Evolutionary conservation across 2,888 invertebrate species (phyloP).

Genomic region (Stenoptilia bipunctidactyla): DNA sequence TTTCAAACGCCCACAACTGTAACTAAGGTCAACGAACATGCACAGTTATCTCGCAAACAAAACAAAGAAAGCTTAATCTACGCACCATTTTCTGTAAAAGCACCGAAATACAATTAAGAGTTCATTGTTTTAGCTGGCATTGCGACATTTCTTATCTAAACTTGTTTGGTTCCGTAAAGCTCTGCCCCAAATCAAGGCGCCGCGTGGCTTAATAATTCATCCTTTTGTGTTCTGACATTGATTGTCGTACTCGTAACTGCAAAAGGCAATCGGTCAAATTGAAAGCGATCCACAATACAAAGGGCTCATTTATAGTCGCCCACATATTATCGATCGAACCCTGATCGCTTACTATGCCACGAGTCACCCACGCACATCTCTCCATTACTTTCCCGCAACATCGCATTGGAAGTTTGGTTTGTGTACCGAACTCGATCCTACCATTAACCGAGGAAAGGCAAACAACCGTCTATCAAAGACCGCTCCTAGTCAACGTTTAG

Average conservation of each 20-base stretch:
- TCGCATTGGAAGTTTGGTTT: conserved; percentile 20
- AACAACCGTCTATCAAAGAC: conserved; percentile 37
- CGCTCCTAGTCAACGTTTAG: conserved; percentile 46
- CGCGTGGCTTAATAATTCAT: neutral
- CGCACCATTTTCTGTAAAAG: conserved; percentile 27
- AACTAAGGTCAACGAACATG: conserved; percentile 36
- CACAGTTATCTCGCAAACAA: conserved; percentile 14
- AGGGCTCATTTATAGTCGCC: conserved; percentile 58
- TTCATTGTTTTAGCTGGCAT: conserved; percentile 53
- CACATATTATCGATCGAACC: conserved; percentile 60
- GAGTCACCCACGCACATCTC: conserved; percentile 39
- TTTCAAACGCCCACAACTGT: too few species aligned
- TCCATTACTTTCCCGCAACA: conserved; percentile 10
- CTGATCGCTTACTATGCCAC: conserved; percentile 33
- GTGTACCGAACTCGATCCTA: conserved; percentile 32
- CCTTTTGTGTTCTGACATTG: conserved; percentile 11
- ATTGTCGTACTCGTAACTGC: conserved; percentile 46
- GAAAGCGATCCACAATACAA: conserved; percentile 58
- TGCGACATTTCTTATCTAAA: conserved; percentile 56
- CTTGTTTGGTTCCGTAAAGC: conserved; percentile 35
- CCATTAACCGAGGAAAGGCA: conserved; percentile 49
- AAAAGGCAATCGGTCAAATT: conserved; percentile 53
- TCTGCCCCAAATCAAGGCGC: conserved; percentile 24
- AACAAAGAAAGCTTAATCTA: conserved; percentile 1
- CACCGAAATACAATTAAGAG: conserved; percentile 50